Conservation (phyloP, 2,797 vertebrate genomes). For the Denticeps clupeoides region DNA sequence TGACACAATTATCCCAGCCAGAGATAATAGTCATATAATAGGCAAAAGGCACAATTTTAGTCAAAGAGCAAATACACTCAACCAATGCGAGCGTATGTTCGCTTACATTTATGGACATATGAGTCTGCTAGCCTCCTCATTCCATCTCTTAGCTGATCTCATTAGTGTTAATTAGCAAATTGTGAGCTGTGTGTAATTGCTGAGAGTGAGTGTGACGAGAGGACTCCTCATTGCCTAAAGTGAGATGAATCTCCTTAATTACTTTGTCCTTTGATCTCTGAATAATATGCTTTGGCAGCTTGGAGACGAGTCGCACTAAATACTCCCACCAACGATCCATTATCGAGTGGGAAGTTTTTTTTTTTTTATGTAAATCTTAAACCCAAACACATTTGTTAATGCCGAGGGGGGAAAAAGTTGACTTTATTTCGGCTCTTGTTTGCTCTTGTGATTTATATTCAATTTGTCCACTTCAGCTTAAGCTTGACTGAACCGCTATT, state of each 20-base stretch:
- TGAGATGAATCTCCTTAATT: constrained; percentile 21
- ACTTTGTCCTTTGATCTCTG: constrained; percentile 25
- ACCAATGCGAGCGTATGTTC: background rate
- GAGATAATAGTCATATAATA: too few species aligned
- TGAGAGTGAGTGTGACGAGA: constrained; percentile 14
- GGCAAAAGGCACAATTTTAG: too few species aligned
- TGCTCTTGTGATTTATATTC: background rate
- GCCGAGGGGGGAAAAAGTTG: constrained; percentile 1
- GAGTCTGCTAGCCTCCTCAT: background rate
- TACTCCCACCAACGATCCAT: background rate
- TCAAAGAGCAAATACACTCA: too few species aligned
- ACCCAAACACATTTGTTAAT: constrained; percentile 4
- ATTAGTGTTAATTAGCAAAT: constrained; percentile 2
- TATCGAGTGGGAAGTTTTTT: constrained; percentile 4
- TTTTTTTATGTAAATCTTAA: constrained; percentile 7
- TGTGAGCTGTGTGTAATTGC: constrained; percentile 7
- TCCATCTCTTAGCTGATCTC: background rate
- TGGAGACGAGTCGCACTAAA: constrained; percentile 1
- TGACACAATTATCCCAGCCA: too few species aligned
- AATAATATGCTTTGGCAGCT: constrained; percentile 5
- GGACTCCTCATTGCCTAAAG: constrained; percentile 11
- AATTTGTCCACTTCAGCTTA: constrained; percentile 14
- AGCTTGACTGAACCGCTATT: background rate
- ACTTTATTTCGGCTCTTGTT: constrained; percentile 6
- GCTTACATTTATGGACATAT: background rate